A percentile compares a stretch with the other conserved stretches of the same genome.
Conservation (phyloP, 2,888 invertebrate species). For the Protophormia terraenovae region DNA sequence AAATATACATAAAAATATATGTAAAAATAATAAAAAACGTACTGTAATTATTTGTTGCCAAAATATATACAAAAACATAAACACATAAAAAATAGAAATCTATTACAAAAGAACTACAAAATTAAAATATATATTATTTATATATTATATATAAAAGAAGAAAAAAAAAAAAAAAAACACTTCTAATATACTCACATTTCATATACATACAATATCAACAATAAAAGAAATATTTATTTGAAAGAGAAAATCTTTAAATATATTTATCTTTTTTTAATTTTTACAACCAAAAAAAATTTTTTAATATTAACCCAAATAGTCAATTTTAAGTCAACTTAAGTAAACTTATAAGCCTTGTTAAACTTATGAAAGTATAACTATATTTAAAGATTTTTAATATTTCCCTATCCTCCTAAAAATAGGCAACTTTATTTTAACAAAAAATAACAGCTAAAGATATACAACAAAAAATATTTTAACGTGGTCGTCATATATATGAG, state of each 20-base stretch:
- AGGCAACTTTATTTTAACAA: conserved; percentile 31
- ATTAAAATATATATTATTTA: conserved; percentile 44
- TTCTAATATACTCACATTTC: conserved; percentile 49
- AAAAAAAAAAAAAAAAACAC: conserved; percentile 25
- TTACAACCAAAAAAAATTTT: neutral
- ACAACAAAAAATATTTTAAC: conserved; percentile 25
- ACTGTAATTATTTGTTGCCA: conserved; percentile 82
- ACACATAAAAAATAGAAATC: conserved; percentile 62
- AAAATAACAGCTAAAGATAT: conserved; percentile 14
- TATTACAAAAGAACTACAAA: conserved; percentile 43
- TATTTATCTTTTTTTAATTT: neutral
- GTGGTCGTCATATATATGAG: neutral
- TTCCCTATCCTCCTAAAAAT: conserved; percentile 40
- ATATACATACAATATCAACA: conserved; percentile 41
- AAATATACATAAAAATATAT: conserved; percentile 48
- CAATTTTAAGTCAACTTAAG: conserved; percentile 49
- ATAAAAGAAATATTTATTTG: neutral
- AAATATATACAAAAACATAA: conserved; percentile 78
- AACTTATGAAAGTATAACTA: too few relatives aligned
- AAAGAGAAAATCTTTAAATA: conserved; percentile 37
- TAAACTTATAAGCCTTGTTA: too few relatives aligned
- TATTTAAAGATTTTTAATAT: conserved; percentile 41
- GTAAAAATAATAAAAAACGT: conserved; percentile 73
- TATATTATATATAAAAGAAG: conserved; percentile 43
- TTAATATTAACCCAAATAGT: conserved; percentile 17